phyloP scores from a whole-genome alignment of 2,888 invertebrate species.

The Ennomos fuscantarius region DNA sequence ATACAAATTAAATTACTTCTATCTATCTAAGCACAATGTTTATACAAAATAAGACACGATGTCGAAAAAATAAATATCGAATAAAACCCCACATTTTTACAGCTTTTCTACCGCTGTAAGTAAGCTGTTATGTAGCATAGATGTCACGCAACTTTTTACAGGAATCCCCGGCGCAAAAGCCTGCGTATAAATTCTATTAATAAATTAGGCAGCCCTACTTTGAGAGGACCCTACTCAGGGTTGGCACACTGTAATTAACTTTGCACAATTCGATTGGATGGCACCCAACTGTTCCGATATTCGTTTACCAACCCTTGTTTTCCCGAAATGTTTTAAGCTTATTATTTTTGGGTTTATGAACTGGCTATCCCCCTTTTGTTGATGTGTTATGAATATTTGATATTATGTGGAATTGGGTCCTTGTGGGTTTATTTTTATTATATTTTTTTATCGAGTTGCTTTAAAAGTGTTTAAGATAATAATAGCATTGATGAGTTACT shows the following conservation, averaged over 20 bases:
- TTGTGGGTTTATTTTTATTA: constrained; percentile 9
- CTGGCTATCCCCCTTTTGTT: constrained; percentile 31
- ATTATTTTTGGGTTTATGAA: constrained; percentile 35
- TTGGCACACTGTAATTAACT: constrained; percentile 73
- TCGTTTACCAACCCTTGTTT: constrained; percentile 52
- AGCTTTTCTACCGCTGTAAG: background rate
- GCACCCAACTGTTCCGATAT: constrained; percentile 65
- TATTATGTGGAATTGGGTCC: constrained; percentile 13
- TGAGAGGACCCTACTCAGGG: constrained; percentile 63
- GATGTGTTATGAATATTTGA: constrained; percentile 31
- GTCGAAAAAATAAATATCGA: background rate
- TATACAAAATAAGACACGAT: too few species aligned
- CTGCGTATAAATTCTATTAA: constrained; percentile 25
- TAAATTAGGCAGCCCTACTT: constrained; percentile 25
- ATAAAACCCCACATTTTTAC: background rate
- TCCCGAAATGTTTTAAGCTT: constrained; percentile 28
- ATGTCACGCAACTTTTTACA: background rate
- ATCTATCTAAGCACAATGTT: too few species aligned
- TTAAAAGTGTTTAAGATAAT: constrained; percentile 4
- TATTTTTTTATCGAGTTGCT: constrained; percentile 12
- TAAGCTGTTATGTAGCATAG: background rate
- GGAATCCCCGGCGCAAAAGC: constrained; percentile 6
- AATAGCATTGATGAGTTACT: too few species aligned
- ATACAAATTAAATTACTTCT: too few species aligned
- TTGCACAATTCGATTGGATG: constrained; percentile 68